These are phyloP conservation scores for Cacatua alba DNA, from an alignment of 2,113 vertebrate species.

Conservation along the genomic window DNA sequence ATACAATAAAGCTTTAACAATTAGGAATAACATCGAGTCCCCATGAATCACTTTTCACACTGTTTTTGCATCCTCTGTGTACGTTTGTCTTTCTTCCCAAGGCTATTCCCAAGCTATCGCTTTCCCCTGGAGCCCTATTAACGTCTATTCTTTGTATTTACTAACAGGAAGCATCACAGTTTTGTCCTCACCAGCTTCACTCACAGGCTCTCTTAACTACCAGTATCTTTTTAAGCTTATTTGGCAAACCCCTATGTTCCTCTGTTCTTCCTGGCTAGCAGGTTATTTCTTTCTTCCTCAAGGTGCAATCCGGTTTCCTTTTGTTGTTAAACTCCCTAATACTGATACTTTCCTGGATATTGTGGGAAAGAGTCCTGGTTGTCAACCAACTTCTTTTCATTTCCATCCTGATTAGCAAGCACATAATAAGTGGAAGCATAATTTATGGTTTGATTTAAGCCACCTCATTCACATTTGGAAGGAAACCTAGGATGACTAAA, in stretches of 20 bases:
- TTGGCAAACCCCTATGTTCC: constrained; percentile 23
- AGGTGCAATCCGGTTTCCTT: constrained; percentile 64
- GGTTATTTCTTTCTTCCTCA: constrained; percentile 70
- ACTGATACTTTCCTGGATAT: constrained; percentile 64
- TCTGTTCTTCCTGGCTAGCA: constrained; percentile 59
- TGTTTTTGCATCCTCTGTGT: constrained; percentile 48
- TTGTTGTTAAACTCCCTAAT: constrained; percentile 53
- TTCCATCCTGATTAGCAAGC: constrained; percentile 63
- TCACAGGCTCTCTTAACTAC: constrained; percentile 48
- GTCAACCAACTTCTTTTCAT: constrained; percentile 49
- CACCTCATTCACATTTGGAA: constrained; percentile 54
- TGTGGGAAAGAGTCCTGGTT: constrained; percentile 59
- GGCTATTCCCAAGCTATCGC: constrained; percentile 58
- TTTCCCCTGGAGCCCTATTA: constrained; percentile 75
- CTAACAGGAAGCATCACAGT: constrained; percentile 71
- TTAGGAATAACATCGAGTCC: not conserved
- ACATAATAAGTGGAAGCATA: constrained; percentile 55
- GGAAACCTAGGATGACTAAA: constrained; percentile 56
- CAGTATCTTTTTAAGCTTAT: constrained; percentile 2
- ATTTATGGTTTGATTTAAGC: constrained; percentile 50
- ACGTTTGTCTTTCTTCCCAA: constrained; percentile 53
- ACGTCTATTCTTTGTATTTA: constrained; percentile 68
- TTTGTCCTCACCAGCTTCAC: constrained; percentile 48
- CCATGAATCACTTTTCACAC: constrained; percentile 56
- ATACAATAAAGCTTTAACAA: constrained; percentile 48